These are phyloP conservation scores for Laodelphax striatellus DNA, from an alignment of 1,140 invertebrate genomes.

Conservation along the genomic window DNA sequence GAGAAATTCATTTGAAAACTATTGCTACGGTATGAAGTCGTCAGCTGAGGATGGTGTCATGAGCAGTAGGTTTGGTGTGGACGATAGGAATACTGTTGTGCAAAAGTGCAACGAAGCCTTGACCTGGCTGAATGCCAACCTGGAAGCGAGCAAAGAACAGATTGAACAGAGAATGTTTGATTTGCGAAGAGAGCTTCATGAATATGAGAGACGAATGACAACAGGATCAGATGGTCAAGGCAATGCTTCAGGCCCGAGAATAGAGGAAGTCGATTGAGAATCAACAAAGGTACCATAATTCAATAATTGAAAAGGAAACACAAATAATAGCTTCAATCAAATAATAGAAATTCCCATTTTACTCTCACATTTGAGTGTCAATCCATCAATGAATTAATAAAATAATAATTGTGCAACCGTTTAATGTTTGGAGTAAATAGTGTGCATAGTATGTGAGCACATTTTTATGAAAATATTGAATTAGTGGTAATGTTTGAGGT, in stretches of 20 bases:
- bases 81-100: conserved; percentile 73
- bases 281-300: too few relatives aligned
- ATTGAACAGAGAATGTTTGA: conserved; percentile 89
- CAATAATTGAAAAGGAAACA: too few relatives aligned
- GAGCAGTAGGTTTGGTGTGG: conserved; percentile 77
- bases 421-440: too few relatives aligned
- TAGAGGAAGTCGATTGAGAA: conserved; percentile 87
- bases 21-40: conserved; percentile 95
- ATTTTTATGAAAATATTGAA: background rate
- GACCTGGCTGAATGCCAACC: conserved; percentile 88
- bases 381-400: too few relatives aligned
- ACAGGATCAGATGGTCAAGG: conserved; percentile 46
- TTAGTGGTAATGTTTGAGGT: too few relatives aligned
- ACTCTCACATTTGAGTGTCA: too few relatives aligned
- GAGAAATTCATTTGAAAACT: conserved; percentile 86
- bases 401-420: too few relatives aligned
- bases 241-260: conserved; percentile 63
- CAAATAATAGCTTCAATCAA: too few relatives aligned
- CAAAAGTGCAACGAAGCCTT: conserved; percentile 90
- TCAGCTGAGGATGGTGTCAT: conserved; percentile 82
- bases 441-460: background rate
- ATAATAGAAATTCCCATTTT: too few relatives aligned
- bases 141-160: conserved; percentile 83
- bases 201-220: conserved; percentile 53
- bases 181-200: conserved; percentile 63